phyloP scores from a whole-genome alignment of 1,140 invertebrate species.

The Maconellicoccus hirsutus region DNA sequence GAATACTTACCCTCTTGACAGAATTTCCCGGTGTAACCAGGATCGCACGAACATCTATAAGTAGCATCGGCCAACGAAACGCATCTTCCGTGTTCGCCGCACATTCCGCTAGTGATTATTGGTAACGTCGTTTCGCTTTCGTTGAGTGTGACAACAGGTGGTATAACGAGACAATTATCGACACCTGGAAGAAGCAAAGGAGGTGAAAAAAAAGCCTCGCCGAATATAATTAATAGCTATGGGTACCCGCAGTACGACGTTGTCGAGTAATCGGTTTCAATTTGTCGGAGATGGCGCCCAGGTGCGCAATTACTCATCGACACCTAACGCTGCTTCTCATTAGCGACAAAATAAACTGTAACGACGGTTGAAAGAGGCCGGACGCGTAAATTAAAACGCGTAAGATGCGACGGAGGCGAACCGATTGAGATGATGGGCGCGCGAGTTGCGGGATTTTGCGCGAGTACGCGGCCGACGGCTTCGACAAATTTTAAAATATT shows the following conservation, averaged over 20 bases:
- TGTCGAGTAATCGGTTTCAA: background rate
- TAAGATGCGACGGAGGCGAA: background rate
- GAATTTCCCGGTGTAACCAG: constrained; percentile 62
- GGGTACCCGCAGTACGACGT: background rate
- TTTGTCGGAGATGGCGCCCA: background rate
- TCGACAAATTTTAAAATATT: constrained; percentile 8
- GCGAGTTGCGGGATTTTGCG: no score
- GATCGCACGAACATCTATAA: constrained; percentile 58
- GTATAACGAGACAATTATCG: background rate
- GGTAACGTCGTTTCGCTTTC: background rate
- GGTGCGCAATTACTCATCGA: background rate
- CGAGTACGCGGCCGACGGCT: no score
- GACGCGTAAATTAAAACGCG: background rate
- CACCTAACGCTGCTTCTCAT: background rate
- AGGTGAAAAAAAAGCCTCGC: background rate
- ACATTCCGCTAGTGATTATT: constrained; percentile 34
- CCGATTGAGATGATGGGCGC: no score
- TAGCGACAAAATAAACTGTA: background rate
- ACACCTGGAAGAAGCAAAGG: background rate
- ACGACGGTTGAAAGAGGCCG: background rate
- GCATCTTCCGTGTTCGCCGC: constrained; percentile 69
- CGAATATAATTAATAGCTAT: background rate
- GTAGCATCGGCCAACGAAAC: constrained; percentile 47
- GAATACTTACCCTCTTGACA: constrained; percentile 54
- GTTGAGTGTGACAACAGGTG: background rate